A percentile compares a stretch with the other conserved stretches of the same genome.
Evolutionary conservation across 2,888 invertebrate species (phyloP).

Genomic region (Agonopterix arenella): DNA sequence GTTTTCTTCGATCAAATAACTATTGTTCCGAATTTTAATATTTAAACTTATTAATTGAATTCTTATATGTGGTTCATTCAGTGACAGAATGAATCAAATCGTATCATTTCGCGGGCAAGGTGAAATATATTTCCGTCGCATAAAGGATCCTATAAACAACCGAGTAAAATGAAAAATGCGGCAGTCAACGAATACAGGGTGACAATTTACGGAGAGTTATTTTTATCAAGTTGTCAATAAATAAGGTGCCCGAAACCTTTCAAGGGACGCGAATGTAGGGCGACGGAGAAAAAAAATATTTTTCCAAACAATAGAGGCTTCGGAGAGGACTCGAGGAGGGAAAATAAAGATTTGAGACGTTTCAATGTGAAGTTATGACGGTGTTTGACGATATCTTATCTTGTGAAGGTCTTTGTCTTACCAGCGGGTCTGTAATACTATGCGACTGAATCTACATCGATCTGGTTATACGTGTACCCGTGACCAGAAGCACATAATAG

Average conservation of each 20-base stretch:
- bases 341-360: slow-evolving; percentile 8
- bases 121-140: too few species aligned
- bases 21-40: too few species aligned
- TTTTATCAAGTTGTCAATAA: slow-evolving; percentile 34
- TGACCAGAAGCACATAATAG: not conserved
- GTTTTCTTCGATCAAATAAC: too few species aligned
- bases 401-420: not conserved
- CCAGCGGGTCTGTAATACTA: not conserved
- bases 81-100: too few species aligned
- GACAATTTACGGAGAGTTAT: slow-evolving; percentile 20
- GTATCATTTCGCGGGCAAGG: too few species aligned
- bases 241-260: slow-evolving; percentile 26
- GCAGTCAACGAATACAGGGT: slow-evolving; percentile 2
- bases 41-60: too few species aligned
- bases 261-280: slow-evolving; percentile 12
- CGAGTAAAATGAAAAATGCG: not conserved
- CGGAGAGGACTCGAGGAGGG: slow-evolving; percentile 8
- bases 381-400: slow-evolving; percentile 1
- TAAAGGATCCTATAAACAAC: not conserved
- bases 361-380: slow-evolving; percentile 16
- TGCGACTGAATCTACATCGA: not conserved
- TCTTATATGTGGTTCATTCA: too few species aligned
- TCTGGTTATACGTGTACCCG: not conserved
- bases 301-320: slow-evolving; percentile 23
- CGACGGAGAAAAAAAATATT: slow-evolving; percentile 16